phyloP scores from a whole-genome alignment of 2,113 vertebrate species.

The Psilopsiagon aymara region DNA sequence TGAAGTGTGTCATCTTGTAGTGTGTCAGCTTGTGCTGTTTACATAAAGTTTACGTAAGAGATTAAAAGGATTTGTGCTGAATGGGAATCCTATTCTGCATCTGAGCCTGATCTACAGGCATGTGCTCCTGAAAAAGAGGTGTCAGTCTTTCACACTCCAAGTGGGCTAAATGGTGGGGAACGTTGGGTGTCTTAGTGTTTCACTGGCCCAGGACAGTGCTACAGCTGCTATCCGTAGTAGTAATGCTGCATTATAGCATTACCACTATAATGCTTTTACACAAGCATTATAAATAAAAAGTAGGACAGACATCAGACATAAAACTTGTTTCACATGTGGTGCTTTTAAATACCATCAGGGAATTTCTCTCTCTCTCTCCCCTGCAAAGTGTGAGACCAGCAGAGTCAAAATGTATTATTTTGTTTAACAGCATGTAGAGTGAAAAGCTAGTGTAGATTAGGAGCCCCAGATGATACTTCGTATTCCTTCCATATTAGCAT shows the following conservation, averaged over 20 bases:
- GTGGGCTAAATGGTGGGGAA: too few species aligned
- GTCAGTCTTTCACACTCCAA: too few species aligned
- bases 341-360: neutral
- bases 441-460: neutral
- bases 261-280: neutral
- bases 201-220: too few species aligned
- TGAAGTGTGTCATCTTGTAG: neutral
- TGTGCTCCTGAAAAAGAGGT: too few species aligned
- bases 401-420: neutral
- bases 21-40: neutral
- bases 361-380: neutral
- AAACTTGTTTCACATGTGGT: neutral
- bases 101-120: neutral
- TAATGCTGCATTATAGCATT: neutral
- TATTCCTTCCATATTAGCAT: neutral
- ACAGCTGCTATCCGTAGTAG: too few species aligned
- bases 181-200: too few species aligned
- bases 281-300: neutral
- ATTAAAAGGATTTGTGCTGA: neutral
- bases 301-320: neutral
- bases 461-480: neutral
- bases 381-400: neutral
- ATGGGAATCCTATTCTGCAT: neutral
- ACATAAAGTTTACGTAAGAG: neutral
- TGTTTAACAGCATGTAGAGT: neutral